Evolutionary conservation across 2,888 invertebrate species (phyloP).

Genomic region (Clivina fossor): DNA sequence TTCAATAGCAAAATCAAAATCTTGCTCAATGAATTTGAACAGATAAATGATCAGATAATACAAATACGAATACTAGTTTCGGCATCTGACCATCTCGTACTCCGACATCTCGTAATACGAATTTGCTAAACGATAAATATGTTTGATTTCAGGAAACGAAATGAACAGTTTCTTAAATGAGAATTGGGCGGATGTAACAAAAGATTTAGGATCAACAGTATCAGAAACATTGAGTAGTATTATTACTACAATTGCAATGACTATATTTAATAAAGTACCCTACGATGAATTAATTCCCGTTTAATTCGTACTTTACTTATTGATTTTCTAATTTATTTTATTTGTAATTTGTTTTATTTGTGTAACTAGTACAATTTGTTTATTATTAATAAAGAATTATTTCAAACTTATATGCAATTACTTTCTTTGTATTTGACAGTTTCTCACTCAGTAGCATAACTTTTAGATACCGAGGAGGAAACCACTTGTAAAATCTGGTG

Average conservation of each 20-base stretch:
- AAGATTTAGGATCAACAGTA: constrained; percentile 49
- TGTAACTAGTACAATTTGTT: background rate
- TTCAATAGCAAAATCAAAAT: too few species aligned
- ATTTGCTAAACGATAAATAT: too few species aligned
- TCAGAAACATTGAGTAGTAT: constrained; percentile 45
- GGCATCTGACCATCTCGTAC: too few species aligned
- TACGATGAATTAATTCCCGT: constrained; percentile 44
- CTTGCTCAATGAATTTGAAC: too few species aligned
- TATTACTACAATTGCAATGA: constrained; percentile 38
- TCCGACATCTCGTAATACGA: too few species aligned
- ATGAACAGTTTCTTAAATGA: constrained; percentile 53
- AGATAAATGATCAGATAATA: too few species aligned
- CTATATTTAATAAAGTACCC: constrained; percentile 45
- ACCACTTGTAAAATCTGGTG: too few species aligned
- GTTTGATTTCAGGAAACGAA: constrained; percentile 50
- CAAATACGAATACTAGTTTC: too few species aligned
- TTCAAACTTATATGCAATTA: too few species aligned
- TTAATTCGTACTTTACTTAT: background rate
- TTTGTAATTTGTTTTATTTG: background rate
- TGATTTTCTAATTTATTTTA: background rate
- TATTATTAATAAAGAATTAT: background rate
- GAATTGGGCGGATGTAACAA: constrained; percentile 50
- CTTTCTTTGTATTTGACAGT: too few species aligned
- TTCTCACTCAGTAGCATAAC: too few species aligned
- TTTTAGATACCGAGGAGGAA: too few species aligned